Base-by-base conservation (phyloP, 2,797 vertebrate species). In the Diplodus puntazzo region DNA sequence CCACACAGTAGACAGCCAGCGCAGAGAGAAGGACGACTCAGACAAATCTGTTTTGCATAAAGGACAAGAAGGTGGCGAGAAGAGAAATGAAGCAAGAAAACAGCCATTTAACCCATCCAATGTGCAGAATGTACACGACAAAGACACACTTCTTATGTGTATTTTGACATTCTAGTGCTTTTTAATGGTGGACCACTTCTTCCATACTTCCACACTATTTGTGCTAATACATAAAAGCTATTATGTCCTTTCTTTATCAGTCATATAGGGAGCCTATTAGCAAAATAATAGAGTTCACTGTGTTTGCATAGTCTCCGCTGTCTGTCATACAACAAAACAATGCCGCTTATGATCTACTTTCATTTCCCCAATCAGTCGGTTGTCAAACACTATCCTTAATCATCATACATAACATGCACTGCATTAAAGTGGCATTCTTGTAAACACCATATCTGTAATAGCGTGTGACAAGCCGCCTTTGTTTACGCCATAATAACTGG, bases 401-500 rank as follows among this genome's bases (percentile, higher is more conserved):
- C 84, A 86, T 92, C 84, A 87, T 84, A 87, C 88, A 81, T 87
- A 88, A 91, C 87, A 78, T 81, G 82, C 79, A 65, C 53, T 89
- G 80, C 90, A 89, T 91, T 92, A 87, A 94, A 93, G 92, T 94
- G 94, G 90, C 93, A 85, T 89, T 91, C 82, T 88, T 86, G 89
- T 91, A 93, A 94, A 94, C 90, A 90, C 87, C 87, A 82, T 89
- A 91, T 90, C 85, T 87, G 85, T 94, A 95, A 95, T 90, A 87
- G 79, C 12, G 71, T 85, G 82, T 95, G 94, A 94, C 92, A 94
- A 91, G 90, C 84, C 11, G 73, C 87, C 85, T 92, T 94, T 95
- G 92, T 95, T 95, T 94, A 94, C 84, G 78, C 87, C 89, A 91
- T 95, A 94, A 95, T 94, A 95, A 94, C 93, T 89, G 86, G 89